phyloP scores from a whole-genome alignment of 1,140 invertebrate genomes.

The Ooceraea biroi region DNA sequence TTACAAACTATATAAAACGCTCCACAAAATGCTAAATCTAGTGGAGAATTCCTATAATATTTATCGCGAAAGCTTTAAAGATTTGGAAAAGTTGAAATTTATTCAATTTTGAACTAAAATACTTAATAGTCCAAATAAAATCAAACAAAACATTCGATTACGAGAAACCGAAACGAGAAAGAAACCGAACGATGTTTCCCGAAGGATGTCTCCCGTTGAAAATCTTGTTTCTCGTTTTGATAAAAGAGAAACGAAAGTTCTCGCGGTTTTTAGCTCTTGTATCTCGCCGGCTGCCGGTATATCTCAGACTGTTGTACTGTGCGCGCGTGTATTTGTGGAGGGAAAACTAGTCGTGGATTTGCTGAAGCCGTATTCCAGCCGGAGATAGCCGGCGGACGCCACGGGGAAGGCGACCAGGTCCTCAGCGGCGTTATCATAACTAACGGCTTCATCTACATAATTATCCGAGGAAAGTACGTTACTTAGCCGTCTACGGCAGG shows the following conservation, averaged over 20 bases:
- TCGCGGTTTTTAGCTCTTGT: too few species aligned
- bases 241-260: too few species aligned
- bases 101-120: background rate
- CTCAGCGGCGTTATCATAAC: slow-evolving; percentile 82
- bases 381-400: slow-evolving; percentile 43
- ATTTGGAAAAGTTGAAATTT: too few species aligned
- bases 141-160: background rate
- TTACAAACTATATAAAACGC: background rate
- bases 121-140: background rate
- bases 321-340: background rate
- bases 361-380: slow-evolving; percentile 39
- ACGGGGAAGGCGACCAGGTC: slow-evolving; percentile 26
- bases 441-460: slow-evolving; percentile 85
- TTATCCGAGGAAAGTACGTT: slow-evolving; percentile 83
- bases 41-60: too few species aligned
- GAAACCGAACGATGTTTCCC: background rate
- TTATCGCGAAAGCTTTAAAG: background rate
- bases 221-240: too few species aligned
- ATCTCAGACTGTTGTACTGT: background rate
- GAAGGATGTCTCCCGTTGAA: background rate
- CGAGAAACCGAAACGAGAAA: background rate
- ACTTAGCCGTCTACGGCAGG: slow-evolving; percentile 79
- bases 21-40: too few species aligned
- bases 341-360: slow-evolving; percentile 43
- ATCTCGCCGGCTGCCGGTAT: background rate